These are phyloP conservation scores for Campopleginae sp. DNA, from an alignment of 2,888 invertebrate species.

Conservation along the genomic window DNA sequence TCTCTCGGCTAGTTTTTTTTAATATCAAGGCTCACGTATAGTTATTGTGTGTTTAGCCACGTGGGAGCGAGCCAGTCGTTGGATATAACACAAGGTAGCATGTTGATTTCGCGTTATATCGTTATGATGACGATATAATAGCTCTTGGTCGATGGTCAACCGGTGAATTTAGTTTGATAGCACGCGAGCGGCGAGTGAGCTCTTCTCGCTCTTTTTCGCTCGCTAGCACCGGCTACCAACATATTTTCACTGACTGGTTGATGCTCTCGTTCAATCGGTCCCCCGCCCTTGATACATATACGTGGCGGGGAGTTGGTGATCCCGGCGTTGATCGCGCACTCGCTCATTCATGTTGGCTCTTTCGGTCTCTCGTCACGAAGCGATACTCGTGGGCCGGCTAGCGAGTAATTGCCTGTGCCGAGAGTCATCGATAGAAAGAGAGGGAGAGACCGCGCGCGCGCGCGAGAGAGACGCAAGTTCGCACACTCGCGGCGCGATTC, in stretches of 20 bases:
- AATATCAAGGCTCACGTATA: neutral
- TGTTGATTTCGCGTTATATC: slow-evolving; percentile 83
- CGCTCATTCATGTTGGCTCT: slow-evolving; percentile 26
- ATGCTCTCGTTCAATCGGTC: slow-evolving; percentile 44
- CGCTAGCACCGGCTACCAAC: slow-evolving; percentile 32
- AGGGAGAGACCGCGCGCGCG: slow-evolving; percentile 52
- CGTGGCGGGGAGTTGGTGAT: slow-evolving; percentile 6
- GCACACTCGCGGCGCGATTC: slow-evolving; percentile 30
- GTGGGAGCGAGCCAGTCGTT: slow-evolving; percentile 74
- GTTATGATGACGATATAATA: slow-evolving; percentile 84
- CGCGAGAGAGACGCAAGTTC: neutral
- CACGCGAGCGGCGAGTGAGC: slow-evolving; percentile 63
- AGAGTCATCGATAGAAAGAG: slow-evolving; percentile 67
- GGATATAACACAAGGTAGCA: slow-evolving; percentile 79
- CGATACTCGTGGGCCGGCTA: slow-evolving; percentile 47
- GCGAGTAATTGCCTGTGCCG: slow-evolving; percentile 67
- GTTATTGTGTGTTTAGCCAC: slow-evolving; percentile 80
- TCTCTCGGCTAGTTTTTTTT: slow-evolving; percentile 20
- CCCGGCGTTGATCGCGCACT: slow-evolving; percentile 39
- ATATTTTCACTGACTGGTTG: slow-evolving; percentile 62
- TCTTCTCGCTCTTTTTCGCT: slow-evolving; percentile 20
- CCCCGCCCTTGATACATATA: neutral
- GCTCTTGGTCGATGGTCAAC: slow-evolving; percentile 77
- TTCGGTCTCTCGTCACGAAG: slow-evolving; percentile 55
- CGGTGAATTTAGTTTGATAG: slow-evolving; percentile 78